phyloP scores from a whole-genome alignment of 2,113 vertebrate species.

The Ceyx cyanopectus region DNA sequence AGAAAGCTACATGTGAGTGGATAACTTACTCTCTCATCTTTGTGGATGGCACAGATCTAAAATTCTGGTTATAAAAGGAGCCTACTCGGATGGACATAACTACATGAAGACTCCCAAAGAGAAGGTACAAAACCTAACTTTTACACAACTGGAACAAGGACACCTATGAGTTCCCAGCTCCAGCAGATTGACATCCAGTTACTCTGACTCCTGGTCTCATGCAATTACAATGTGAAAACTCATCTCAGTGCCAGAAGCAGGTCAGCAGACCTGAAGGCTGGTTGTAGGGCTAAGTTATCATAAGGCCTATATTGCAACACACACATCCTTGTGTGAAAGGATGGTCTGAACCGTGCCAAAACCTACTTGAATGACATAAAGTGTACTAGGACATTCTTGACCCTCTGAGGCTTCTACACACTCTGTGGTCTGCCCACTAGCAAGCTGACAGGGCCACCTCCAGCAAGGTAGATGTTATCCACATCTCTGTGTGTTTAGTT shows the following conservation, averaged over 20 bases:
- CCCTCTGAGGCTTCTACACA: not conserved
- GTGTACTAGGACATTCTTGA: not conserved
- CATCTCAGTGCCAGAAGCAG: not conserved
- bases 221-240: not conserved
- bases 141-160: not conserved
- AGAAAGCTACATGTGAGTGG: not conserved
- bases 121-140: not conserved
- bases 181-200: not conserved
- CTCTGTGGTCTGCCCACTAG: too few relatives aligned
- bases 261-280: not conserved
- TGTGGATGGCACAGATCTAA: not conserved
- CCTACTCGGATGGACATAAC: not conserved
- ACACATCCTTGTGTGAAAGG: too few relatives aligned
- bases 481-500: not conserved
- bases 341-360: fast-evolving
- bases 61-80: not conserved
- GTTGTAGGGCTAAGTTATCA: not conserved
- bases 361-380: not conserved
- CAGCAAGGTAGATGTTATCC: not conserved
- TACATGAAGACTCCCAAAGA: not conserved
- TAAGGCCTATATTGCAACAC: not conserved
- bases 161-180: not conserved
- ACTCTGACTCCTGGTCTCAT: not conserved
- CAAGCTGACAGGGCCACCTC: not conserved
- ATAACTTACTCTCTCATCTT: not conserved